Conservation (phyloP, 2,113 vertebrate species). For the Pygoscelis antarcticus region DNA sequence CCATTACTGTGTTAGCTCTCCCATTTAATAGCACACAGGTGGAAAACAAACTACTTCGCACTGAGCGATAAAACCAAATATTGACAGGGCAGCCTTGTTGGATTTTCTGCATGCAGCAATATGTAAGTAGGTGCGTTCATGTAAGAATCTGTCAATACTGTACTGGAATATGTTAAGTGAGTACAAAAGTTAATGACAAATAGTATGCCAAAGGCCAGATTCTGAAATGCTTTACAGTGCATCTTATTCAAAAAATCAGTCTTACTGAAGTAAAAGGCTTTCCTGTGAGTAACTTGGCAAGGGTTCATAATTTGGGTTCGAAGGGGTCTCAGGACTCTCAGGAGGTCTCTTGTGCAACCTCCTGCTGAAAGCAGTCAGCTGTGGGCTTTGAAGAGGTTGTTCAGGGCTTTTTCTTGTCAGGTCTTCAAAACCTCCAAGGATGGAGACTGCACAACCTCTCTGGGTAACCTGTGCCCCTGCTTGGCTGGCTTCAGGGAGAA, state of each 20-base stretch:
- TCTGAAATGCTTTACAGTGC: not conserved
- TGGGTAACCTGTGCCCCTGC: not conserved
- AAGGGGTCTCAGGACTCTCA: not conserved
- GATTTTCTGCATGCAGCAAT: not conserved
- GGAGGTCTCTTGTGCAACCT: not conserved
- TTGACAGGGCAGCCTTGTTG: not conserved
- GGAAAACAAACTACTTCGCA: not conserved
- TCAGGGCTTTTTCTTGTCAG: not conserved
- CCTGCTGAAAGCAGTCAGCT: not conserved
- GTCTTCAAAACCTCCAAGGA: not conserved
- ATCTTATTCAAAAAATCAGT: not conserved
- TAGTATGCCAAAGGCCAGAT: not conserved
- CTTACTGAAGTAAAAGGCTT: not conserved
- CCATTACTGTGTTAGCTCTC: not conserved
- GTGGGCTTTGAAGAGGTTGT: not conserved
- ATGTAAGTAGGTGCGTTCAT: not conserved
- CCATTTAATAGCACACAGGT: not conserved
- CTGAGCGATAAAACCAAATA: not conserved
- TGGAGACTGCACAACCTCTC: not conserved
- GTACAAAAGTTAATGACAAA: not conserved
- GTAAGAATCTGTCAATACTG: not conserved
- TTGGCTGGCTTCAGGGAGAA: not conserved
- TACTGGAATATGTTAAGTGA: not conserved
- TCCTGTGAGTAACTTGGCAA: not conserved
- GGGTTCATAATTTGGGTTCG: not conserved